Conservation (phyloP, 1,140 invertebrate genomes). For the Limonius californicus region DNA sequence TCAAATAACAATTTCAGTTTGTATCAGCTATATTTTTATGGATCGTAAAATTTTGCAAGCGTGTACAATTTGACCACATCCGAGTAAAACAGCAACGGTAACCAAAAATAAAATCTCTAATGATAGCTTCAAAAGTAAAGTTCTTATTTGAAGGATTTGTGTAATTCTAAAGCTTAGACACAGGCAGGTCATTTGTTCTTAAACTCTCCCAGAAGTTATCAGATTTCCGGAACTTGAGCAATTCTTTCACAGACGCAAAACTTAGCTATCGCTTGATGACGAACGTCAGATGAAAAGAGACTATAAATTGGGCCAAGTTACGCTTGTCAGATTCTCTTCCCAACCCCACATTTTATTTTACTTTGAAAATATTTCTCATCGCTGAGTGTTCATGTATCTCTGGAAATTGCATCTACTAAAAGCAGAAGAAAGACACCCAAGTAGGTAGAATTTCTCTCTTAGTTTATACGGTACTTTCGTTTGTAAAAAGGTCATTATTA, state of each 20-base stretch:
- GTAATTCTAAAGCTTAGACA: background rate
- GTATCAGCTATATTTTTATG: background rate
- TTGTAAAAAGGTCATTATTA: too few relatives aligned
- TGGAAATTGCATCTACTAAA: too few relatives aligned
- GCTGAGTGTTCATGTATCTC: too few relatives aligned
- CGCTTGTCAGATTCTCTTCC: background rate
- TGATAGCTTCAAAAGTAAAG: background rate
- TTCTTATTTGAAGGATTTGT: background rate
- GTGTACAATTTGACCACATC: background rate
- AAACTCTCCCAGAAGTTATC: background rate
- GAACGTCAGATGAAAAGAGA: background rate
- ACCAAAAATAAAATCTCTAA: background rate
- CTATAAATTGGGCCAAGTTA: background rate
- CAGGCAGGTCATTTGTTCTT: background rate
- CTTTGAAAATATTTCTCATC: too few relatives aligned
- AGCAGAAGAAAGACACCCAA: too few relatives aligned
- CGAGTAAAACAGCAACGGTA: background rate
- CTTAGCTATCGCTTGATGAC: background rate
- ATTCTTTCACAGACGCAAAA: background rate
- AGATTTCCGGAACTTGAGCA: background rate
- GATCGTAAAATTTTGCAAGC: background rate
- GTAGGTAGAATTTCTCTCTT: too few relatives aligned
- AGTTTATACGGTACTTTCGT: too few relatives aligned
- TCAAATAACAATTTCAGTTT: background rate
- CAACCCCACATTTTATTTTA: background rate